Base-by-base conservation (phyloP, 2,888 invertebrate genomes). In the Cephus runcator region DNA sequence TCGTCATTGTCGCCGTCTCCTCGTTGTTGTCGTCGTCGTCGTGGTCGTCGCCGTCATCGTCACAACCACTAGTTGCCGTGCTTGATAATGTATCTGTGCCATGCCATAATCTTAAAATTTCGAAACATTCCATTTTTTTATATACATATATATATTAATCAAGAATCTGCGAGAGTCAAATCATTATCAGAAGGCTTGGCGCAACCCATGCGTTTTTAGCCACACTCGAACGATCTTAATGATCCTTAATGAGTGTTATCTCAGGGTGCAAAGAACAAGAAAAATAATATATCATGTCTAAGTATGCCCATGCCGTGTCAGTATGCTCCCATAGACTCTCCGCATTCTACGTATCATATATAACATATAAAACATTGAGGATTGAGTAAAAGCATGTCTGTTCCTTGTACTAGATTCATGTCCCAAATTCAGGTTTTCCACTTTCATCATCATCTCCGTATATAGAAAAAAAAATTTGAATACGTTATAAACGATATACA, bases 41-140 rank as follows among this genome's bases (percentile, higher is more conserved):
- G 15, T 34, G 9, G 23, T 23, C 56, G 56, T 9, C 23, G 40
- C 2, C 40, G 40, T 40, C 36, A 12, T 12, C 36, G 36, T 1
- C 56, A 23, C 56, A 56, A 56, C 56, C 9, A 56, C 56, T 56
- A 56, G 79, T 84, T 79, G 82, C 85, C 86, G 88, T 88, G 89
- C 89, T 89, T 87, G 85, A 87, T 86, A 87, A 88, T 89, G 88
- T 90, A 89, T 89, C 89, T 89, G 90, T 90, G 90, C 89, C 90
- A 89, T 88, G 89, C 88, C 86, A 86, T 84, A 84, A 84, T 81
- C 81, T 78, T 75, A n/a, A 71, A 79, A 69, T 75, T 79, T 75
- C 69, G 31, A 75, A 69, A 77, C 35, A 40, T 56, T 75, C n/a
- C 33, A 82, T 80, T 81, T 76, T 79, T 81, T 80, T 79, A 78